Conservation (phyloP, 35 echinoderm and acorn worm genomes). For the Apostichopus californicus region DNA sequence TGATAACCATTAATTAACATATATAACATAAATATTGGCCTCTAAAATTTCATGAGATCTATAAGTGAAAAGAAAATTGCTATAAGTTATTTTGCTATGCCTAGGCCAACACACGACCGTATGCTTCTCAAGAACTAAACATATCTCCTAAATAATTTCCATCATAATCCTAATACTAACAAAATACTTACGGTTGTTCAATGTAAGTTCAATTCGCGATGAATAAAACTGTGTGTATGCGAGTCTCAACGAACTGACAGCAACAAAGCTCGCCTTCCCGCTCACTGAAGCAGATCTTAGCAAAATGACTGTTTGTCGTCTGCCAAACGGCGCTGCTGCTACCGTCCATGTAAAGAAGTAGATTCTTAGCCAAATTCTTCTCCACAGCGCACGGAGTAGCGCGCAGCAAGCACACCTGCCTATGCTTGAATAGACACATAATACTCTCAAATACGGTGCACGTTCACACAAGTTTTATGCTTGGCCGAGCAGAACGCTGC, state of each 20-base stretch:
- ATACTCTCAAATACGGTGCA: conserved; percentile 52
- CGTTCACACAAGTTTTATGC: conserved; percentile 59
- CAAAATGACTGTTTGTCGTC: conserved; percentile 43
- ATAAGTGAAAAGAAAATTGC: background rate
- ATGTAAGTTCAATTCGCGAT: background rate
- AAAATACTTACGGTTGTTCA: conserved; percentile 2
- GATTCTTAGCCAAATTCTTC: conserved; percentile 24
- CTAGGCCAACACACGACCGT: too few species aligned
- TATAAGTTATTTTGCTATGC: too few species aligned
- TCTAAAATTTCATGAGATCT: background rate
- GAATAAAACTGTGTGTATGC: background rate
- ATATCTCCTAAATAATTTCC: too few species aligned
- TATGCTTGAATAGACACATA: conserved; percentile 52
- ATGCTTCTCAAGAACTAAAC: too few species aligned
- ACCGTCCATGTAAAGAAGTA: conserved; percentile 10
- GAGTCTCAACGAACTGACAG: background rate
- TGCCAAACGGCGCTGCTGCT: conserved; percentile 34
- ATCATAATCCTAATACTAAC: background rate
- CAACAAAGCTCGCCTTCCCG: conserved; percentile 35
- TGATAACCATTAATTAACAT: too few species aligned
- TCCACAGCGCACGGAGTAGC: conserved; percentile 32
- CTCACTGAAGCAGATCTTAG: conserved; percentile 52
- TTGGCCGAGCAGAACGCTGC: conserved; percentile 50
- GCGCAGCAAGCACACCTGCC: conserved; percentile 54
- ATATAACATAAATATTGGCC: too few species aligned